Base-by-base conservation (phyloP, 2,797 vertebrate species). In the Acanthiza pusilla region DNA sequence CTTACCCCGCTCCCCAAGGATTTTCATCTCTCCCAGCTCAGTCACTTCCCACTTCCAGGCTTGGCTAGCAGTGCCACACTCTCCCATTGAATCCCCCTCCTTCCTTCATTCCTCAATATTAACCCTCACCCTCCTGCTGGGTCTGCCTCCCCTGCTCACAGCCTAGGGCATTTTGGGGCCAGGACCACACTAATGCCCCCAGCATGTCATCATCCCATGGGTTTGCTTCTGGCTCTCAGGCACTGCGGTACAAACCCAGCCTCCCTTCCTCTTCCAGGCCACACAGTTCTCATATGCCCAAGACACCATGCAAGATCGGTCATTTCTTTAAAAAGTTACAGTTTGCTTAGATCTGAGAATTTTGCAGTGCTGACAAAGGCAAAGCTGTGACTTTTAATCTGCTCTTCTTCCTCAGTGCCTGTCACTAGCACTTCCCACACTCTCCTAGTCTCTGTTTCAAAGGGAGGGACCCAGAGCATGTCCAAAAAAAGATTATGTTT, bases 121-220 rank as follows among this genome's bases (percentile, higher is more conserved):
- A 77, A 70, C 30, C 40, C 20, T n/a, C 36, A 45, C 14, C 48
- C 23, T 63, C 11, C 23, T 1, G 1, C 23, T 0, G 0, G 3
- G 3, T 51, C 62, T 42, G 10, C 19, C 38, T 38, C 42, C 22
- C 9, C 36, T 47, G 7, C 21, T 71, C 57, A 60, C n/a, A 62
- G 6, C 2, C 17, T 8, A 45, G 0, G 1, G 22, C 53, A 54
- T 75, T 84, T 34, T 34, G 23, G 66, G 18, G 38, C 22, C 5
- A 1, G 19, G 50, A 81, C 38, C 23, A 61, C 2, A 1, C 7
- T 5, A 76, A 21, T 7, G 9, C 51, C 30, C 25, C 0, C 2
- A 0, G 0, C 32, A 68, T 1, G 0, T 12, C 48, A 77, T 2
- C 10, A 18, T 57, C 30, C 30, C n/a, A 23, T 0, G 0, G 36